phyloP scores from a whole-genome alignment of 2,888 invertebrate species.

The Pyrochroa serraticornis region DNA sequence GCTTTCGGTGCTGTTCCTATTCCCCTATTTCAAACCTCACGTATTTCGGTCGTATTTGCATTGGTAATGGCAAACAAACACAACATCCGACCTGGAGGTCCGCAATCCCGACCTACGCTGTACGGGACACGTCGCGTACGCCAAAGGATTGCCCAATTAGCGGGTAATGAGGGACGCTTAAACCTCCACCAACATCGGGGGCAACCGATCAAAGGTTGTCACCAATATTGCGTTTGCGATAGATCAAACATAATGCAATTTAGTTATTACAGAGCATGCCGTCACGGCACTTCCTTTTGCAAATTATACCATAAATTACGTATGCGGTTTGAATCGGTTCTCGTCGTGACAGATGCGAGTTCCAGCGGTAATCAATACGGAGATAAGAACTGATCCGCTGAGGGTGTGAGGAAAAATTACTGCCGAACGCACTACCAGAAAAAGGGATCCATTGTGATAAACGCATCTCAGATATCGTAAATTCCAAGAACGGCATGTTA shows the following conservation, averaged over 20 bases:
- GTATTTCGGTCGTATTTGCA: slow-evolving; percentile 17
- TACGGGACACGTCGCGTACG: slow-evolving; percentile 3
- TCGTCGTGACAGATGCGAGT: not conserved
- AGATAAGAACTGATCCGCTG: not conserved
- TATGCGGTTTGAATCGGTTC: not conserved
- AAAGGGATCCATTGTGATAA: no score
- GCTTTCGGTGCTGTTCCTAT: no score
- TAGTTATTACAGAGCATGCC: slow-evolving; percentile 11
- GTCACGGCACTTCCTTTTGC: slow-evolving; percentile 13
- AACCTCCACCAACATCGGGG: slow-evolving; percentile 11
- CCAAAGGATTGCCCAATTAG: slow-evolving; percentile 28
- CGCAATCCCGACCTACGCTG: slow-evolving; percentile 2
- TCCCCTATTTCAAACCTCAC: not conserved
- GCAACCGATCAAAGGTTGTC: slow-evolving; percentile 32
- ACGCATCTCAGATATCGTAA: no score
- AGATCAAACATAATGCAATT: slow-evolving; percentile 26
- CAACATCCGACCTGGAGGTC: not conserved
- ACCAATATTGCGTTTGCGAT: slow-evolving; percentile 26
- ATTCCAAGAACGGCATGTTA: no score
- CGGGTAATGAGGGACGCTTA: slow-evolving; percentile 26
- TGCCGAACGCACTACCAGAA: no score
- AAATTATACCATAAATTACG: slow-evolving; percentile 17
- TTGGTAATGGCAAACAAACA: slow-evolving; percentile 18
- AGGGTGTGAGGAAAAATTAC: not conserved
- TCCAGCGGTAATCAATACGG: not conserved